Evolutionary conservation across 2,888 invertebrate species (phyloP).

Genomic region (Sepiola atlantica): DNA sequence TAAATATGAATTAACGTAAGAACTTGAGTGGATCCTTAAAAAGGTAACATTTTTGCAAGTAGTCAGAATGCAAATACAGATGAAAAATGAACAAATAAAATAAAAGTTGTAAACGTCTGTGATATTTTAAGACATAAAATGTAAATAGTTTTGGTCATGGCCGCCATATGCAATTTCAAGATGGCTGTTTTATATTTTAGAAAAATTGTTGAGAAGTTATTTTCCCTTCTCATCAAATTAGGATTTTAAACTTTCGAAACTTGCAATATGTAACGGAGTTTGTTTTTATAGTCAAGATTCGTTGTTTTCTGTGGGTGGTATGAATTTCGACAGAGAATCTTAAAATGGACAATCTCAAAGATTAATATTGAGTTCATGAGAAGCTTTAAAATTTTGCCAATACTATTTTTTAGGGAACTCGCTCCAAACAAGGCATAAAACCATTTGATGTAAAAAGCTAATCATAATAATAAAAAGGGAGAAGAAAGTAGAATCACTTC

Average conservation of each 20-base stretch:
- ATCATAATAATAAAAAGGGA: too few species aligned
- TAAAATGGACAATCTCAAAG: neutral
- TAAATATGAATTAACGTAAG: too few species aligned
- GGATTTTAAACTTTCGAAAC: neutral
- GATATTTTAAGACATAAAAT: neutral
- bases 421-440: too few species aligned
- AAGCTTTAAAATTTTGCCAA: too few species aligned
- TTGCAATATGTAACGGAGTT: neutral
- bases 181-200: neutral
- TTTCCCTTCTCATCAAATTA: neutral
- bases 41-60: neutral
- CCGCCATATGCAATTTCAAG: neutral
- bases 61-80: neutral
- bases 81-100: neutral
- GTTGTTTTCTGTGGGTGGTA: neutral
- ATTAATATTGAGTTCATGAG: neutral
- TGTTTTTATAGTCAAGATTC: neutral
- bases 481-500: too few species aligned
- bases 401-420: too few species aligned
- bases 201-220: neutral
- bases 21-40: too few species aligned
- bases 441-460: too few species aligned
- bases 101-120: neutral
- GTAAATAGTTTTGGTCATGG: neutral
- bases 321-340: neutral